phyloP scores from a whole-genome alignment of 1,140 invertebrate species.

The Lepidurus packardi region DNA sequence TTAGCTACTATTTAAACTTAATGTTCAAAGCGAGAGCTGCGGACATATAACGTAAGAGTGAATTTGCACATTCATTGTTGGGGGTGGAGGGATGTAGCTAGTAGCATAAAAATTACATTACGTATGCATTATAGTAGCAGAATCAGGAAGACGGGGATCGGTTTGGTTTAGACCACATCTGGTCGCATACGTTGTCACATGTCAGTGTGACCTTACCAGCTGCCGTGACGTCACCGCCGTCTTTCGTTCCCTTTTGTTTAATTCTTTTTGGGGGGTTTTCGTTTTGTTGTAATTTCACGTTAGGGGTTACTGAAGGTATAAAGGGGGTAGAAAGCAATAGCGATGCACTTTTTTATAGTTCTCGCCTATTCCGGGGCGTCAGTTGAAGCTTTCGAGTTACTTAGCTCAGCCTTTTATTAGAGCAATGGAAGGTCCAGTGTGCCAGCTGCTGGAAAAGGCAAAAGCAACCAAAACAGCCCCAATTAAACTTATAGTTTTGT shows the following conservation, averaged over 20 bases:
- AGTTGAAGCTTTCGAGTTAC: constrained; percentile 7
- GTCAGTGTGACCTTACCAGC: constrained; percentile 6
- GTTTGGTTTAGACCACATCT: not conserved
- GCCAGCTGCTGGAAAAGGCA: not conserved
- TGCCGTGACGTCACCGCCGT: not conserved
- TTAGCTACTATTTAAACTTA: too few relatives aligned
- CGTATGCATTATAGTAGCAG: not conserved
- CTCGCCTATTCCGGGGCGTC: not conserved
- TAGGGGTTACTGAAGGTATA: not conserved
- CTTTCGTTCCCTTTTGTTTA: constrained; percentile 5
- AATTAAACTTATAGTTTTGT: not conserved
- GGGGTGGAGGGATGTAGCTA: not conserved
- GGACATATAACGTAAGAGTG: too few relatives aligned
- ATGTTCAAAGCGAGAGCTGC: too few relatives aligned
- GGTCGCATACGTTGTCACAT: not conserved
- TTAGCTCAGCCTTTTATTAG: constrained; percentile 17
- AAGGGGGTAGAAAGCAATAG: not conserved
- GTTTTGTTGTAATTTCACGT: not conserved
- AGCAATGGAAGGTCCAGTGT: not conserved
- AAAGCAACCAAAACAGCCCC: not conserved
- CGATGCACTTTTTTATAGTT: not conserved
- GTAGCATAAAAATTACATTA: not conserved
- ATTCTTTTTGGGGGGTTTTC: not conserved
- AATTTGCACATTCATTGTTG: too few relatives aligned
- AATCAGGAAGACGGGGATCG: not conserved